Conservation (phyloP, 2,797 vertebrate species). For the Cossypha niveicapilla region DNA sequence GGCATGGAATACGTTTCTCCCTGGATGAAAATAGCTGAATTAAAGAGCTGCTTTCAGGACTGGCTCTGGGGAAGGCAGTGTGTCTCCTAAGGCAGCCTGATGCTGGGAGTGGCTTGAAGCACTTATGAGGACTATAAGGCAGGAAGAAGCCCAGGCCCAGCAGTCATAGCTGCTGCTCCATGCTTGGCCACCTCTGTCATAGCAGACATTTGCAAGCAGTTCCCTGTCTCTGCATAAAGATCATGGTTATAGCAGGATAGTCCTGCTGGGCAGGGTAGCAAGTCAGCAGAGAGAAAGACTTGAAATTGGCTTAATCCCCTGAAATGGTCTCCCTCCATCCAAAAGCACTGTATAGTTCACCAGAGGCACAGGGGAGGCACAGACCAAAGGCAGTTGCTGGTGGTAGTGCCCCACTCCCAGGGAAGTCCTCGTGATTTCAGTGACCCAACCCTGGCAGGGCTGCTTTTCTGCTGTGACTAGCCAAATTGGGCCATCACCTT, state of each 20-base stretch:
- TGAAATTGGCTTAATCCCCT: background rate
- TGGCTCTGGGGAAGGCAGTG: background rate
- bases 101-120: background rate
- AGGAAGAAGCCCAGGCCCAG: background rate
- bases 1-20: background rate
- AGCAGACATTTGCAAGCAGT: background rate
- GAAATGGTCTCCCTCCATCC: background rate
- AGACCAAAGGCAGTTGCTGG: background rate
- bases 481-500: background rate
- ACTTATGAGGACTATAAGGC: fast-evolving
- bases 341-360: fast-evolving
- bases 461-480: background rate
- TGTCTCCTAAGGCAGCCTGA: background rate
- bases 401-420: fast-evolving
- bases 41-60: background rate
- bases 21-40: background rate
- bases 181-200: background rate
- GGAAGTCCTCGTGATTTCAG: background rate
- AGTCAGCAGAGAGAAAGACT: fast-evolving
- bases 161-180: background rate
- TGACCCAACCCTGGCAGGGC: background rate
- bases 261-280: background rate
- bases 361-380: background rate
- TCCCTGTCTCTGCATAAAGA: background rate
- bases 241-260: too few species aligned